A percentile compares a stretch with the other conserved stretches of the same genome.
Evolutionary conservation across 2,113 vertebrate species (phyloP).

Genomic region (Pontoporia blainvillei): DNA sequence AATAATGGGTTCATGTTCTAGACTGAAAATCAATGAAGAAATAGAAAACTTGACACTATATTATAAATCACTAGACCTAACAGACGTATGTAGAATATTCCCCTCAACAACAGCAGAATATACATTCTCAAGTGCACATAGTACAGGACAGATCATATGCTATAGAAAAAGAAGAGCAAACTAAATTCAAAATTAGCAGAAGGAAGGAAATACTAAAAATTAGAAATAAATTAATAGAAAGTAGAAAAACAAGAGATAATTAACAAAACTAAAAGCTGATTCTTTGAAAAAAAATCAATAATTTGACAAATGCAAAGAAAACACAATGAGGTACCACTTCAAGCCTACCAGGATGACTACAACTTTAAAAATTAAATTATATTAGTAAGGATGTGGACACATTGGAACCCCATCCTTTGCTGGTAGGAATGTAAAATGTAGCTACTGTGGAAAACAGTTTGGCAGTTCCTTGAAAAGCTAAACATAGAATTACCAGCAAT

Average conservation of each 20-base stretch:
- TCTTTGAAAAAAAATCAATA: not conserved
- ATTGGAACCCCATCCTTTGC: not conserved
- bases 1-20: not conserved
- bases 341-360: not conserved
- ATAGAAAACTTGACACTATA: not conserved
- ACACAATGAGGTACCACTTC: not conserved
- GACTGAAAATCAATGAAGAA: not conserved
- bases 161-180: not conserved
- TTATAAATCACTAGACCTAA: not conserved
- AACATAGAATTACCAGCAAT: not conserved
- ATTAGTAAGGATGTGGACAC: not conserved
- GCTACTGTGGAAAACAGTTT: not conserved
- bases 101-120: not conserved
- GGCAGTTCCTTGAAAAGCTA: not conserved
- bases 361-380: not conserved
- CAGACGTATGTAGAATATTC: not conserved
- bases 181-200: not conserved
- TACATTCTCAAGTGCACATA: not conserved
- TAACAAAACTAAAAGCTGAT: not conserved
- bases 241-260: not conserved
- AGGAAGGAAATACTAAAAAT: not conserved
- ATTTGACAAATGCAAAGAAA: not conserved
- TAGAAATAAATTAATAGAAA: not conserved
- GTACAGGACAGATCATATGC: not conserved
- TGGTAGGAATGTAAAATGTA: not conserved